Conservation (phyloP, 2,113 vertebrate genomes). For the Odocoileus hemionus region DNA sequence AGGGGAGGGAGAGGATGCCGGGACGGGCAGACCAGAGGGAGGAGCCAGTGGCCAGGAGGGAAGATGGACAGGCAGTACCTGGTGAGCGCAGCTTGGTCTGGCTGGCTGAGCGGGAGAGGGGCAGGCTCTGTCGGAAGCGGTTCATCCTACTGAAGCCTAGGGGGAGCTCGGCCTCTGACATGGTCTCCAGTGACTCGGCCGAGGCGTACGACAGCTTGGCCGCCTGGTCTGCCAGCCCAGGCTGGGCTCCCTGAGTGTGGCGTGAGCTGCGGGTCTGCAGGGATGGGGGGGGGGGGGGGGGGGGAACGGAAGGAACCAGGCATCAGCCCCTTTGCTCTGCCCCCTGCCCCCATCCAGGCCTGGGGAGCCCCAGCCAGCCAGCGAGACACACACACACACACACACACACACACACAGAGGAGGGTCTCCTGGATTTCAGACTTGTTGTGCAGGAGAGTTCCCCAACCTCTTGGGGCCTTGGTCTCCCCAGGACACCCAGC, state of each 20-base stretch:
- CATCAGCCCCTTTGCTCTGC: neutral
- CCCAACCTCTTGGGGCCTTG: neutral
- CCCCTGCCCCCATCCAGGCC: neutral
- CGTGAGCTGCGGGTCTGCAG: slow-evolving; percentile 93
- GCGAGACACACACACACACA: neutral
- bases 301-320: neutral
- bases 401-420: neutral
- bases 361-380: neutral
- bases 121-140: slow-evolving; percentile 97
- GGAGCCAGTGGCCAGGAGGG: neutral
- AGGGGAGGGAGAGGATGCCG: neutral
- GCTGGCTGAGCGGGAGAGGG: slow-evolving; percentile 95
- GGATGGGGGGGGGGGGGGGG: neutral
- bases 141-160: slow-evolving; percentile 98
- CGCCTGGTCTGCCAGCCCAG: slow-evolving; percentile 96
- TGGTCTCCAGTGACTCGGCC: slow-evolving; percentile 97
- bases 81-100: slow-evolving; percentile 97
- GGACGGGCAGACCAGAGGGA: neutral
- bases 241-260: slow-evolving; percentile 96
- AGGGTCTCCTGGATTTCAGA: neutral
- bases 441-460: neutral
- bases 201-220: slow-evolving; percentile 97
- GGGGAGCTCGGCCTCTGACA: slow-evolving; percentile 98
- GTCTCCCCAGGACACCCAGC: neutral
- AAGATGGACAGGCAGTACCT: slow-evolving; percentile 79